Percentiles rank a stretch among this genome's conserved stretches.
These are phyloP conservation scores for Aspidoscelis tigris DNA, from an alignment of 2,113 vertebrate species.

Conservation along the genomic window DNA sequence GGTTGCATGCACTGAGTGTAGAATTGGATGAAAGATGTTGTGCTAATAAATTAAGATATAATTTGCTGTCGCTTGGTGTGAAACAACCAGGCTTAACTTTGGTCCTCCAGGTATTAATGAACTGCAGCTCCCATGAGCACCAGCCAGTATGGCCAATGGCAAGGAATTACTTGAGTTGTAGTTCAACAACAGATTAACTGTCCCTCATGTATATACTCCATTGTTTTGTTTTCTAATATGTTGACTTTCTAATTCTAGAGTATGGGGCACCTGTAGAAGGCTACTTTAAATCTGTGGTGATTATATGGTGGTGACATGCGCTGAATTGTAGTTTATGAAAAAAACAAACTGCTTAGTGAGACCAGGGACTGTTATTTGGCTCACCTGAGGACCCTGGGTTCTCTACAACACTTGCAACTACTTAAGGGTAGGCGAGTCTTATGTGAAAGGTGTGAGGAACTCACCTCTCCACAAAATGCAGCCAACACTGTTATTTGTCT, in stretches of 20 bases:
- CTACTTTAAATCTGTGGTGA: neutral
- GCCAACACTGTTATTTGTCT: no score
- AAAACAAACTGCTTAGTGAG: no score
- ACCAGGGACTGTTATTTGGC: no score
- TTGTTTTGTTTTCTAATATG: neutral
- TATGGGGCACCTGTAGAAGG: neutral
- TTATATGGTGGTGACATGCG: no score
- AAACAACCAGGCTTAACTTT: neutral
- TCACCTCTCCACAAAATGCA: no score
- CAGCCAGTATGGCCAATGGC: neutral
- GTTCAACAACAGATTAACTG: neutral
- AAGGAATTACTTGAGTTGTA: neutral
- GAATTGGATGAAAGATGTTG: neutral
- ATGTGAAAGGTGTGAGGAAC: no score
- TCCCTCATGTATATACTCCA: neutral
- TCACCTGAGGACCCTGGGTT: no score
- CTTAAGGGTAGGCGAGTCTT: no score
- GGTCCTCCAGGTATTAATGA: neutral
- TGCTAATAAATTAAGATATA: neutral
- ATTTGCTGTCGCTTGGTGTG: neutral
- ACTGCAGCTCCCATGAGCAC: neutral
- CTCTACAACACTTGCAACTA: no score
- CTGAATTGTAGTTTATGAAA: no score
- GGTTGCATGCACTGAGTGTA: neutral
- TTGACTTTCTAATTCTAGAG: neutral